Percentiles rank a stretch among this genome's conserved stretches.
These are phyloP conservation scores for Thripadectes ignobilis DNA, from an alignment of 2,797 vertebrate genomes.

Conservation along the genomic window DNA sequence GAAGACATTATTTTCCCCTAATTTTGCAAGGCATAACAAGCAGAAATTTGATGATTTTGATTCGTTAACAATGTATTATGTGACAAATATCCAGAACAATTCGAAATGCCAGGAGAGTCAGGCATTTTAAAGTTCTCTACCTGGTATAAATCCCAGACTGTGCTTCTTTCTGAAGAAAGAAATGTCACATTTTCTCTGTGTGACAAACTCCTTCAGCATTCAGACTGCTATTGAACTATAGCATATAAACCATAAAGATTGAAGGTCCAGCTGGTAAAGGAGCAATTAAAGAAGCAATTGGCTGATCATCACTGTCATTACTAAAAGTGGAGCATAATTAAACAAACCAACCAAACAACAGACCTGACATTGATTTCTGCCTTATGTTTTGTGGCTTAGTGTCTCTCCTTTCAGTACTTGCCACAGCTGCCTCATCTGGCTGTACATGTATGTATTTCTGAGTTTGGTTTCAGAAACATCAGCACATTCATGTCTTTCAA, in stretches of 20 bases:
- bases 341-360: background rate
- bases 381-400: background rate
- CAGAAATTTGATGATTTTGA: background rate
- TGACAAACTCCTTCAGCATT: background rate
- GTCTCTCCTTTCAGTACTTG: background rate
- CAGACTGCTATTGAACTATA: background rate
- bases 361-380: background rate
- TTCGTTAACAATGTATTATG: background rate
- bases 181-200: background rate
- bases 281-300: background rate
- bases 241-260: background rate
- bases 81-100: background rate
- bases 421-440: background rate
- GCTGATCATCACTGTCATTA: background rate
- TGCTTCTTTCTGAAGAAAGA: background rate
- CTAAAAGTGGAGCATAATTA: background rate
- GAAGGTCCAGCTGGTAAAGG: background rate
- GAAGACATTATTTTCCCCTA: background rate
- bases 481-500: background rate
- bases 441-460: background rate
- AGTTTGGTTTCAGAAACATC: background rate
- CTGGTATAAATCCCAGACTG: background rate
- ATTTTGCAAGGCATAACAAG: background rate
- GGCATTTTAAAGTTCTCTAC: background rate
- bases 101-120: background rate